Evolutionary conservation across 1,140 invertebrate genomes (phyloP), one percentile per base, ranked within the genome.

Genomic region (Rhopalosiphum padi): DNA sequence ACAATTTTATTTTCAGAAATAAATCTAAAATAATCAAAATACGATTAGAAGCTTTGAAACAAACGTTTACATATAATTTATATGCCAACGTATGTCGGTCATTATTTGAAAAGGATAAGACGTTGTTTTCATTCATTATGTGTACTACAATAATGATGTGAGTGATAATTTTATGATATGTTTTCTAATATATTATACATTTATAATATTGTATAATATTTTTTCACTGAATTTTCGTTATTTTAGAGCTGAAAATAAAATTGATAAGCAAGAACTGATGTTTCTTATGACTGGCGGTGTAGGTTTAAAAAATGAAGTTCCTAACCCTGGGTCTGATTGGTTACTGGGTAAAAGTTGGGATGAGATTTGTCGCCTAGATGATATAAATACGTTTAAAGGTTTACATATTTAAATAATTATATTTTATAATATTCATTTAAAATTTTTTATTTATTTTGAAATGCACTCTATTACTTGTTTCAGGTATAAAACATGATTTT

Each of bases 61-160:
- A 97, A 93, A 97, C 97, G 60, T 98, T 99, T 95, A 99, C 98
- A 0, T 97, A 97, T 93, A 98, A 97, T 94, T 96, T 99, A 18
- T 99, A 99, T 94, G 97, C 96, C 94, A 99, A 98, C 94, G 98
- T 99, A 25, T 98, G 97, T 94, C 96, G 98, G 94, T 99, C 98
- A 8, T 96, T 99, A 35, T 99, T 99, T 95, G 98, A 99, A 95
- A 99, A 98, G 95, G 98, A 99, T 95, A 99, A 99, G 96, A 95
- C 99, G 89, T 96, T 99, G 94, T 99, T 98, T 96, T 98, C 98
- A 0, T 99, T 98, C 95, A 96, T 99, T 85, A 96, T 99, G n/a
- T 98, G 97, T 93, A 96, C 97, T 0, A 97, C 97, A 94, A 97
- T 98, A 94, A 95, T 97, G 95, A 94, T 97, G 82, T 94, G 94